phyloP scores from a whole-genome alignment of 1,140 invertebrate genomes.

The Drusus annulatus region DNA sequence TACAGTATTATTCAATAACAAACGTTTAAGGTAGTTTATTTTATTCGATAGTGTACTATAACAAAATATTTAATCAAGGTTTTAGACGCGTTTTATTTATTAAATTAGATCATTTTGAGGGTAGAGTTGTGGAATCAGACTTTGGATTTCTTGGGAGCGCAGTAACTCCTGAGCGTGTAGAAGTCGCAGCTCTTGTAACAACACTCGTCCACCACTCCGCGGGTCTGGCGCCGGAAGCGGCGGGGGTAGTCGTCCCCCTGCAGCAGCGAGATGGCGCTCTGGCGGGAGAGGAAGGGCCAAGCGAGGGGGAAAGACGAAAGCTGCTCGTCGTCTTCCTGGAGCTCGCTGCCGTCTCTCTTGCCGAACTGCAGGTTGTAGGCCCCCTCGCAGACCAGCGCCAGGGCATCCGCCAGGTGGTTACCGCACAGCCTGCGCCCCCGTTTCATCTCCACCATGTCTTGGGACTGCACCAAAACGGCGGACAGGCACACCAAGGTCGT shows the following conservation, averaged over 20 bases:
- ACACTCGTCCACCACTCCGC: conserved; percentile 7
- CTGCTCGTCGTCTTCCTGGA: conserved; percentile 40
- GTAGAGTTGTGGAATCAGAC: too few species aligned
- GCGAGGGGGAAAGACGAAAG: neutral
- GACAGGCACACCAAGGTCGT: too few species aligned
- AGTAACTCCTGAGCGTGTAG: conserved; percentile 30
- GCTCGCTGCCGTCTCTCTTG: neutral
- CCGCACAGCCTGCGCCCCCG: too few species aligned
- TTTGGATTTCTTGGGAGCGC: neutral
- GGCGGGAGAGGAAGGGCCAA: conserved; percentile 51
- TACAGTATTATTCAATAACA: too few species aligned
- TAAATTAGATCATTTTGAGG: too few species aligned
- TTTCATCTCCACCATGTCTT: neutral
- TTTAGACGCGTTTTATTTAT: too few species aligned
- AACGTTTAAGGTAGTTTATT: too few species aligned
- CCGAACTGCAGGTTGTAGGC: too few species aligned
- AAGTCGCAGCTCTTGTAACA: neutral
- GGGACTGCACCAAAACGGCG: neutral
- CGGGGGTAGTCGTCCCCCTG: neutral
- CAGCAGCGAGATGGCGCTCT: conserved; percentile 39
- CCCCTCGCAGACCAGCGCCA: too few species aligned
- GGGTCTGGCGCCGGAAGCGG: neutral
- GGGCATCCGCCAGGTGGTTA: too few species aligned
- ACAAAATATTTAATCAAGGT: too few species aligned
- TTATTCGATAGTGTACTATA: too few species aligned